Evolutionary conservation across 2,113 vertebrate genomes (phyloP), one percentile per base, ranked within the genome.

Genomic region (Sigmodon hispidus): DNA sequence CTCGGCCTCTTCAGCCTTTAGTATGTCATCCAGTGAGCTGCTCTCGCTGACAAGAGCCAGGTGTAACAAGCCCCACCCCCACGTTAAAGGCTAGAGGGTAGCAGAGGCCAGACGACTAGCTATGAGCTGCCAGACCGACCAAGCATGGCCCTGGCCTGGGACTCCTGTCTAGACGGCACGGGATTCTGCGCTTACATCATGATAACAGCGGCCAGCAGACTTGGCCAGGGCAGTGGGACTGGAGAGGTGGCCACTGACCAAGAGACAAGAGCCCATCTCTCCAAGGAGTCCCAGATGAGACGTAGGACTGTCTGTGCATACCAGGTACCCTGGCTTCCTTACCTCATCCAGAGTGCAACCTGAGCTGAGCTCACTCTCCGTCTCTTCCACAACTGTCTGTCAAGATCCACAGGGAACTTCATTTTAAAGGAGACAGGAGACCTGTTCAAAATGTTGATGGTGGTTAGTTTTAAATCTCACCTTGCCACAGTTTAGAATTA

Each of bases 191-290:
- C 77, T 4, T 5, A 22, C 69, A 48, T 87, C 40, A 65, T 12
- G 36, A 57, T 7, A 31, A 69, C 3, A 21, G 22, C 9, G 0
- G 24, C 0, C 0, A 69, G 63, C 15, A 1, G 87, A 16, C 3
- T 21, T 43, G 40, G 48, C 69, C 63, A 0, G 5, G 67, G 57
- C 43, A 11, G 50, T 24, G 70, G 24, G 70, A 34, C 59, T 12
- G 48, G 48, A 57, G 36, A 40, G 67, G 2, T 6, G 24, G 52
- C 22, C 50, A 72, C 26, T 87, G 67, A 29, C 24, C 48, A 31
- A 72, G 36, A 2, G 13, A 55, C 50, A 73, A 57, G 13, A 21
- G 36, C 9, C 22, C 26, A 21, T 72, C 36, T 73, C 36, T 21
- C 48, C 65, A 29, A 36, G 12, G 48, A 72, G 48, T n/a, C 65